phyloP scores from a whole-genome alignment of 2,888 invertebrate species.

The Neoascia interrupta region DNA sequence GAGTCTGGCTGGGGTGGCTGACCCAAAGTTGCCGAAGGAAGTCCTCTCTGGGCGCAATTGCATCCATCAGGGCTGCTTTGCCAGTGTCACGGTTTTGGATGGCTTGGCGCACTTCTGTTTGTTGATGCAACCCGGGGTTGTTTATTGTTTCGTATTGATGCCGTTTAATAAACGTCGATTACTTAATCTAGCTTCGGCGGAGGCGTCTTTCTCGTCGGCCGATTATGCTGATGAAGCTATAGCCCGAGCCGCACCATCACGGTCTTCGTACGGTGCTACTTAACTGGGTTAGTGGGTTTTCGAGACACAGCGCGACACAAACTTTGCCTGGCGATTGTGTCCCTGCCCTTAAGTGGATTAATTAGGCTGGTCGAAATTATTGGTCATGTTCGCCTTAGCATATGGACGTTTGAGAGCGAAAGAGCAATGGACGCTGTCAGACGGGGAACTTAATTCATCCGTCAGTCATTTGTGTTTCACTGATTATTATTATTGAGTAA shows the following conservation, averaged over 20 bases:
- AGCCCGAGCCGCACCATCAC: background rate
- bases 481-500: slow-evolving; percentile 63
- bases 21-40: slow-evolving; percentile 38
- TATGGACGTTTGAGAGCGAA: background rate
- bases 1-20: slow-evolving; percentile 48
- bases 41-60: slow-evolving; percentile 32
- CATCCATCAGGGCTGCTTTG: slow-evolving; percentile 36
- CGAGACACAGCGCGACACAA: background rate
- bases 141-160: slow-evolving; percentile 66
- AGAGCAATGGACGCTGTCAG: slow-evolving; percentile 24
- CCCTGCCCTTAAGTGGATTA: slow-evolving; percentile 65
- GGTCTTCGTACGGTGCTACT: slow-evolving; percentile 29
- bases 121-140: slow-evolving; percentile 35
- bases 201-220: slow-evolving; percentile 16
- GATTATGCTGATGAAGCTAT: slow-evolving; percentile 23
- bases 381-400: slow-evolving; percentile 27
- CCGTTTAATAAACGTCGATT: slow-evolving; percentile 67
- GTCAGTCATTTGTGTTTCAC: slow-evolving; percentile 44
- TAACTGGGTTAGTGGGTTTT: slow-evolving; percentile 57
- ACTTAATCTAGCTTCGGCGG: slow-evolving; percentile 60
- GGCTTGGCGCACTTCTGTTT: background rate
- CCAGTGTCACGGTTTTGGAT: slow-evolving; percentile 27
- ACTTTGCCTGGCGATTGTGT: slow-evolving; percentile 18
- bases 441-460: slow-evolving; percentile 42
- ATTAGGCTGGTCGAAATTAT: slow-evolving; percentile 64